Base-by-base conservation (phyloP, 92 coral and sea anemone genomes). In the Phenganax subtilis region DNA sequence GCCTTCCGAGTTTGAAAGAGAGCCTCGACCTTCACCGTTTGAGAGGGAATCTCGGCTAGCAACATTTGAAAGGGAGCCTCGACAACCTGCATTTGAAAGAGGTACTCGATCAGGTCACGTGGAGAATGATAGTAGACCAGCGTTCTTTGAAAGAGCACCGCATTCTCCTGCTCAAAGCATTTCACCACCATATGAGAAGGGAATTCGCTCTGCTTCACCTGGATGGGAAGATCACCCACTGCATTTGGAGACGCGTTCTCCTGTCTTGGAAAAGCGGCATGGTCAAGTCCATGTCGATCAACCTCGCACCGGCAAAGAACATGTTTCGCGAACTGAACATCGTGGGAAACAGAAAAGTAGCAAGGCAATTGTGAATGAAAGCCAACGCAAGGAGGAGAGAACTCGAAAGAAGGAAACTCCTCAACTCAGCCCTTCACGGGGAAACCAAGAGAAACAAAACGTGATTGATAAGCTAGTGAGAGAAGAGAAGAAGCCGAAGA, bases 331-430 rank as follows among this genome's bases (percentile, higher is more conserved):
- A 14, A 37, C 3, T 30, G 73, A 37, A 3, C 73, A 68, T 30
- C 84, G 47, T 28, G 89, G 82, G 27, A 82, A 78, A 12, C 80
- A 85, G 29, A 76, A 56, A 69, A 71, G 84, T n/a, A 76, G 84
- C 12, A 81, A 81, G 17, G 89, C 83, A 12, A 83, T 66, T 0
- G 74, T 61, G 17, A 62, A 52, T 55, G 87, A 84, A 69, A 74
- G 77, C 17, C 55, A 71, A 14, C 51, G 1, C 10, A 73, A 27
- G 61, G 61, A 27, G 59, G 77, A 73, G 8, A 73, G 77, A 73
- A 54, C 51, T 20, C 16, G 54, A 55, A 16, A 73, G 30, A 73
- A 55, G 54, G 7, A 12, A 73, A 54, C 29, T 59, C 74, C 57
- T 20, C 56, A n/a, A 10, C 31, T 72, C 6, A 63, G 56, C 10